phyloP scores from a whole-genome alignment of 2,113 vertebrate genomes.

The Sprattus sprattus region DNA sequence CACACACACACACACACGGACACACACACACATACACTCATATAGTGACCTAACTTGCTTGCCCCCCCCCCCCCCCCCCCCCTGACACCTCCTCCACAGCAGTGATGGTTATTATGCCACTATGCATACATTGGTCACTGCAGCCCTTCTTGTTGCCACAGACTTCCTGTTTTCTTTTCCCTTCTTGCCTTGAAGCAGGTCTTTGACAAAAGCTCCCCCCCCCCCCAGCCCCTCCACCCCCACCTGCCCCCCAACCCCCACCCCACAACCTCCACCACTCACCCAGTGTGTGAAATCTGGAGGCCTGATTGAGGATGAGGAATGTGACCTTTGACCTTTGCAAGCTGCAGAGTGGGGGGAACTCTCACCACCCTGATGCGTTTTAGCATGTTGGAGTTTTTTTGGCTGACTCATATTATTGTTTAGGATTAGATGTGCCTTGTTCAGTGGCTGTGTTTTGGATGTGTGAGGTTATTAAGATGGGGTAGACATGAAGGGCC shows the following conservation, averaged over 20 bases:
- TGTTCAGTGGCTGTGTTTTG: conserved; percentile 32
- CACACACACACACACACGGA: neutral
- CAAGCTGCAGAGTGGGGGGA: conserved; percentile 4
- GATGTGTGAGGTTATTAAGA: conserved; percentile 22
- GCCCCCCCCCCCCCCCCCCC: neutral
- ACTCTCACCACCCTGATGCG: conserved; percentile 33
- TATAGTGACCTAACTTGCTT: neutral
- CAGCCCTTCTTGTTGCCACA: conserved; percentile 24
- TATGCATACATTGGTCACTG: conserved; percentile 24
- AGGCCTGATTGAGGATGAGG: conserved; percentile 49
- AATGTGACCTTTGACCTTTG: conserved; percentile 47
- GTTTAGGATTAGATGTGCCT: conserved; percentile 37
- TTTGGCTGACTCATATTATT: conserved; percentile 37
- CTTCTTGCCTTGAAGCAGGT: conserved; percentile 15
- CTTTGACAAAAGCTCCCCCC: conserved; percentile 12
- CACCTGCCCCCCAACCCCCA: conserved; percentile 23
- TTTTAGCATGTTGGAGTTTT: conserved; percentile 29
- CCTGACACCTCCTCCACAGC: neutral
- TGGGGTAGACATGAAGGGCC: conserved; percentile 21
- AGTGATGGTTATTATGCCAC: conserved; percentile 12
- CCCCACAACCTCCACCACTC: neutral
- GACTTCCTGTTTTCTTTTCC: conserved; percentile 38
- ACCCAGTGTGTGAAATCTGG: conserved; percentile 40
- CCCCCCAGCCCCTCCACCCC: neutral
- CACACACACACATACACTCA: neutral